Evolutionary conservation across 2,888 invertebrate species (phyloP).

Genomic region (Drosophila engyochracea): DNA sequence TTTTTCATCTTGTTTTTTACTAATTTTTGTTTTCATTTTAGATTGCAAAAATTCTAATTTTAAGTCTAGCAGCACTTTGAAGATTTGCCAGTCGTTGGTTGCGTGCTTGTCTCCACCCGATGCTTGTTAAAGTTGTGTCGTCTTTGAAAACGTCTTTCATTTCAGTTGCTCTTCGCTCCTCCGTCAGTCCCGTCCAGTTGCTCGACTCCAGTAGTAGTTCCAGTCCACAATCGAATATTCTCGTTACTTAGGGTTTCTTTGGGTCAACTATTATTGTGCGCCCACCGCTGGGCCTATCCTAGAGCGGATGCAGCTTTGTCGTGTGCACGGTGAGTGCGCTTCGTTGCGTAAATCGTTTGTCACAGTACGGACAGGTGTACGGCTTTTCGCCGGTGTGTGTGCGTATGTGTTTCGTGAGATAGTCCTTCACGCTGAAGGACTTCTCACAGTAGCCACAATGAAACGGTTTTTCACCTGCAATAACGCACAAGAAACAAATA

Average conservation of each 20-base stretch:
- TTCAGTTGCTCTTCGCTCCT: conserved; percentile 43
- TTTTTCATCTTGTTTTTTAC: conserved; percentile 18
- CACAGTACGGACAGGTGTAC: conserved; percentile 84
- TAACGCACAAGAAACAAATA: conserved; percentile 23
- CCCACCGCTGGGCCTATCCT: conserved; percentile 81
- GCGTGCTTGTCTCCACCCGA: conserved; percentile 37
- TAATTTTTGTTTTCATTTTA: conserved; percentile 13
- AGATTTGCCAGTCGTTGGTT: conserved; percentile 78
- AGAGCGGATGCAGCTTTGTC: conserved; percentile 84
- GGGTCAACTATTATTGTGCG: conserved; percentile 67
- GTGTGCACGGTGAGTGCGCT: conserved; percentile 85
- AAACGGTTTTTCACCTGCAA: conserved; percentile 84
- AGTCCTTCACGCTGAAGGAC: conserved; percentile 85
- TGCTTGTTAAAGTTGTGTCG: conserved; percentile 52
- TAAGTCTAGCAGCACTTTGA: conserved; percentile 75
- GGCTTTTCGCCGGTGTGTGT: conserved; percentile 85
- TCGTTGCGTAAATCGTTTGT: conserved; percentile 84
- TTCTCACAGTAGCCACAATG: conserved; percentile 84
- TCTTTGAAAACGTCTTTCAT: conserved; percentile 79
- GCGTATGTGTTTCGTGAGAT: conserved; percentile 85
- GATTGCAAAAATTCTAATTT: conserved; percentile 69
- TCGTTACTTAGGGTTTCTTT: conserved; percentile 58
- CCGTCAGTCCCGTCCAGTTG: conserved; percentile 1
- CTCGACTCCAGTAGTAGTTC: background rate
- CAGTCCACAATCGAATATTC: conserved; percentile 15